A percentile compares a stretch with the other conserved stretches of the same genome.
Conservation (phyloP, 2,797 vertebrate genomes). For the Danio tinwini region DNA sequence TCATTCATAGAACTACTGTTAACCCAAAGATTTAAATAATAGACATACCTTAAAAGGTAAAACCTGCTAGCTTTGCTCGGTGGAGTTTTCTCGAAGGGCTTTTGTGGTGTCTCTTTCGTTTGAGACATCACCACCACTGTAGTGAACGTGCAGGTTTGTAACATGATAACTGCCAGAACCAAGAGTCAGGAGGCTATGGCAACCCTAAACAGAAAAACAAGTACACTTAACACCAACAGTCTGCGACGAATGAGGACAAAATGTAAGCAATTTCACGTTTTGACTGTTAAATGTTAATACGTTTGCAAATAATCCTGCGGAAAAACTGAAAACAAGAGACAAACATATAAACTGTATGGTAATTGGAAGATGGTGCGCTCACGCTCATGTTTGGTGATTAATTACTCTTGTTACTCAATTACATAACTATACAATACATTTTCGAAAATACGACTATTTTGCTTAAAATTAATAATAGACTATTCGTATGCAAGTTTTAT, state of each 20-base stretch:
- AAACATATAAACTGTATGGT: neutral
- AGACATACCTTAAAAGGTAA: slow-evolving; percentile 39
- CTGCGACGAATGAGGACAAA: slow-evolving; percentile 28
- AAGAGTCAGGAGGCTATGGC: slow-evolving; percentile 59
- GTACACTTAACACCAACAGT: neutral
- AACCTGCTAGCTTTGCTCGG: slow-evolving; percentile 18
- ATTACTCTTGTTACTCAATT: no score
- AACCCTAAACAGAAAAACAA: slow-evolving; percentile 69
- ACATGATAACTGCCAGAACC: slow-evolving; percentile 78
- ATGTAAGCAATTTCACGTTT: neutral
- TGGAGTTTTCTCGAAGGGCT: slow-evolving; percentile 24
- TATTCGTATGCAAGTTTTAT: no score
- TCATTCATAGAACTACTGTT: neutral
- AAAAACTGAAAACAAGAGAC: neutral
- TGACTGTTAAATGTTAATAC: neutral
- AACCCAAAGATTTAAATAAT: neutral
- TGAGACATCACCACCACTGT: slow-evolving; percentile 46
- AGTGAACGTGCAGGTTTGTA: slow-evolving; percentile 72
- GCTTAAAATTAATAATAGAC: neutral
- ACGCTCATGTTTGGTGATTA: no score
- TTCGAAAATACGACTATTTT: no score
- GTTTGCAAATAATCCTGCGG: neutral
- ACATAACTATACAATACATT: no score
- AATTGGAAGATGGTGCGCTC: neutral
- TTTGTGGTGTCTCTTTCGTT: slow-evolving; percentile 32